These are phyloP conservation scores for Priocnemis perturbator DNA, from an alignment of 2,888 invertebrate species.

Conservation along the genomic window DNA sequence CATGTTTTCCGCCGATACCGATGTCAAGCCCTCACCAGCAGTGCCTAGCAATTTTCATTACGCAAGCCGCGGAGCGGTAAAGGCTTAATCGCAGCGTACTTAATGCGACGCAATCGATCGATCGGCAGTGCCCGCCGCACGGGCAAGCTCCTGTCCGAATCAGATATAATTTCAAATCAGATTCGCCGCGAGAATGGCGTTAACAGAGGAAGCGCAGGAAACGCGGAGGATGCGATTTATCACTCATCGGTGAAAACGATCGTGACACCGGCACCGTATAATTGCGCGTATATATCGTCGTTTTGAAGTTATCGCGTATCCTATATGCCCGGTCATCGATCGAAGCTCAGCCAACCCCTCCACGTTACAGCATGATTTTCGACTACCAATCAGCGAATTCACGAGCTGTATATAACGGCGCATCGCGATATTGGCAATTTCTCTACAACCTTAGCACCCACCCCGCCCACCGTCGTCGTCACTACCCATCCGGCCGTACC, in stretches of 20 bases:
- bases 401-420: conserved; percentile 46
- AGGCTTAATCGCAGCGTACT: conserved; percentile 1
- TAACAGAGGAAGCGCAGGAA: conserved; percentile 25
- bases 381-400: conserved; percentile 52
- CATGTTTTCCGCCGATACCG: background rate
- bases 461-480: conserved; percentile 15
- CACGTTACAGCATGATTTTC: conserved; percentile 55
- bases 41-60: background rate
- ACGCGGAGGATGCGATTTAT: conserved; percentile 45
- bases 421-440: conserved; percentile 43
- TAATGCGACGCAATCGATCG: conserved; percentile 19
- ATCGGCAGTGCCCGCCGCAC: conserved; percentile 36
- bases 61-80: background rate
- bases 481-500: conserved; percentile 3
- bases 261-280: conserved; percentile 47
- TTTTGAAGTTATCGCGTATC: conserved; percentile 37
- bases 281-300: conserved; percentile 47
- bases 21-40: background rate
- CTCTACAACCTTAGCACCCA: background rate
- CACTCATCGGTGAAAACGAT: conserved; percentile 54
- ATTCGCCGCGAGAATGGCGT: conserved; percentile 18
- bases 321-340: conserved; percentile 37
- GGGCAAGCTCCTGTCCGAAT: conserved; percentile 35
- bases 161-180: conserved; percentile 47
- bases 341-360: conserved; percentile 32